Conservation (phyloP, 1,140 invertebrate species). For the Pseudomyrmex cubaensis region DNA sequence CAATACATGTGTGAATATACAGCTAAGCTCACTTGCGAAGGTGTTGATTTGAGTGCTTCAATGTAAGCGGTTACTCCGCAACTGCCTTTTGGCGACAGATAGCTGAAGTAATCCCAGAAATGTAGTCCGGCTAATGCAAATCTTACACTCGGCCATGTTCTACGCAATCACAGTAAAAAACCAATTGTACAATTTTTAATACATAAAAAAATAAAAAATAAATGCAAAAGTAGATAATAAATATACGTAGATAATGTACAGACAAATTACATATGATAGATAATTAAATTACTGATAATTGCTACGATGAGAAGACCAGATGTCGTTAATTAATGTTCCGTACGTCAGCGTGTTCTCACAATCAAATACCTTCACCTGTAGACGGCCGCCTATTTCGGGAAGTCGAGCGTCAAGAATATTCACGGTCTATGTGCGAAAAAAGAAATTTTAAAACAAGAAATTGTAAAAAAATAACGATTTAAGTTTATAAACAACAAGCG, state of each 20-base stretch:
- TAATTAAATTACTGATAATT: slow-evolving; percentile 81
- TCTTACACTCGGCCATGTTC: slow-evolving; percentile 82
- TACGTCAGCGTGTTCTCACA: slow-evolving; percentile 81
- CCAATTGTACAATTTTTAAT: slow-evolving; percentile 17
- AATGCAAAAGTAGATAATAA: too few species aligned
- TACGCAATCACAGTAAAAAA: slow-evolving; percentile 55
- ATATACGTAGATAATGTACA: background rate
- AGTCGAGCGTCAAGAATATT: slow-evolving; percentile 79
- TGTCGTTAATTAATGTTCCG: slow-evolving; percentile 81
- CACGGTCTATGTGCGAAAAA: slow-evolving; percentile 58
- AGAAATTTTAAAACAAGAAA: background rate
- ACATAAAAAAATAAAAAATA: too few species aligned
- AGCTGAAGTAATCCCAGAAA: slow-evolving; percentile 84
- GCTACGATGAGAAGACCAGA: slow-evolving; percentile 83
- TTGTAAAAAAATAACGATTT: background rate
- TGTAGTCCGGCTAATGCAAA: slow-evolving; percentile 83
- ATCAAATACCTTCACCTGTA: slow-evolving; percentile 83
- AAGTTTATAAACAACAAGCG: too few species aligned
- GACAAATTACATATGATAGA: slow-evolving; percentile 38
- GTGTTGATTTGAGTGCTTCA: slow-evolving; percentile 74
- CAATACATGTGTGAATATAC: background rate
- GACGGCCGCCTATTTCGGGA: slow-evolving; percentile 83
- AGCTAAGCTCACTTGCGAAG: slow-evolving; percentile 76
- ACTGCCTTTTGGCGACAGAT: slow-evolving; percentile 84
- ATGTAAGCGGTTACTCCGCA: slow-evolving; percentile 82